Base-by-base conservation (phyloP, 2,888 invertebrate genomes). In the Sympetrum striolatum region DNA sequence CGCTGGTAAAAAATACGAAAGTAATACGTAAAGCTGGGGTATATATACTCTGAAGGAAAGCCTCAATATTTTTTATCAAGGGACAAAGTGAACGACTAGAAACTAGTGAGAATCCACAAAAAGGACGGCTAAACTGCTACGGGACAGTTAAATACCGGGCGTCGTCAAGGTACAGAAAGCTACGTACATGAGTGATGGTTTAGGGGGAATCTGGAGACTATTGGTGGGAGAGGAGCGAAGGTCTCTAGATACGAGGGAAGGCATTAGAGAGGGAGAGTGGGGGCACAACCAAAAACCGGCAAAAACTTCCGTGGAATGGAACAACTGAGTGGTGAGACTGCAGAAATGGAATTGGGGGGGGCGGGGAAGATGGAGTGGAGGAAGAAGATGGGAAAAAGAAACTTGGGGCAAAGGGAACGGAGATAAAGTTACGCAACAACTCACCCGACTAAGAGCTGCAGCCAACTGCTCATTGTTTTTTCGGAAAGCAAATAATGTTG, bases 311-410 rank as follows among this genome's bases (percentile, higher is more conserved):
- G 60, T 22, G 60, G 86, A 60, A 60, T 58, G 64, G 86, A 60
- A 86, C 60, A 64, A 60, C 60, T 60, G 86, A 86, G 60, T 86
- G 86, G 64, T 86, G 86, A 86, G 86, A 64, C 86, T 60, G 86
- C 86, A 64, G 60, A 86, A 86, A 86, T 86, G 86, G 58, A 64
- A 60, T 37, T n/a, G 86, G 86, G 37, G 60, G 37, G 86, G 39
- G 60, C n/a, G 82, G 35, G 58, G 53, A 53, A 35, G n/a, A 64
- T 58, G 82, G 58, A 82, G 35, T 35, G 18, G 58, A 82, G 58
- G 53, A 81, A 15, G 53, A n/a, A 37, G 39, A 58, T 60, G 64
- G 60, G 60, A 58, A 39, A 86, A 25, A 58, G 80, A 80, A 37
- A n/a, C 35, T 35, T 15, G 82, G 22, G 31, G 60, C 25, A 31